Evolutionary conservation across 2,888 invertebrate genomes (phyloP).

Genomic region (Lissonota sp.): DNA sequence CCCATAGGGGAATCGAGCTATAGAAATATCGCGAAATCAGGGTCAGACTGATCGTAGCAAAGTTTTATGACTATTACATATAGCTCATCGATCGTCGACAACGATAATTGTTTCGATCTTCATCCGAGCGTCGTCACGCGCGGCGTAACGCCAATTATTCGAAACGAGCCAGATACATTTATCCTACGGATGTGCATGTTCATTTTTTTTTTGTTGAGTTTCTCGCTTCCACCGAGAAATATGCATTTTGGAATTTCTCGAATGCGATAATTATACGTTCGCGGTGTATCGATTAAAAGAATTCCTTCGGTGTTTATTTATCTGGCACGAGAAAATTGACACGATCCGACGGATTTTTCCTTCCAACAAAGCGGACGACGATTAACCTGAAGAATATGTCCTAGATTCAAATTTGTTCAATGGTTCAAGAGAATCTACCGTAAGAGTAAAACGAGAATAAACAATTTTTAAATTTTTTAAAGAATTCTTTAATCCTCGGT

Average conservation of each 20-base stretch:
- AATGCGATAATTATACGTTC: slow-evolving; percentile 12
- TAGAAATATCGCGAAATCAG: slow-evolving; percentile 59
- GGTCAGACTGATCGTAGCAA: slow-evolving; percentile 50
- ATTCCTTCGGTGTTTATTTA: not conserved
- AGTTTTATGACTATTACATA: slow-evolving; percentile 24
- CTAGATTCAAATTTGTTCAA: too few relatives aligned
- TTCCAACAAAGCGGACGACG: too few relatives aligned
- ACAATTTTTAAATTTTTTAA: too few relatives aligned
- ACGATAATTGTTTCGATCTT: slow-evolving; percentile 57
- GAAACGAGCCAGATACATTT: slow-evolving; percentile 5
- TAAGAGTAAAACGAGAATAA: too few relatives aligned
- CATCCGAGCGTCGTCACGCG: slow-evolving; percentile 50
- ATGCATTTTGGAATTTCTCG: slow-evolving; percentile 1
- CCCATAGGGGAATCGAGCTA: slow-evolving; percentile 24
- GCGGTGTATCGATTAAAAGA: not conserved
- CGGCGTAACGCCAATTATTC: slow-evolving; percentile 39
- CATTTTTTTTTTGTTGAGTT: too few relatives aligned
- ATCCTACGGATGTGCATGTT: not conserved
- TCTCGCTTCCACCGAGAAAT: not conserved
- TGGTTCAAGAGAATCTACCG: too few relatives aligned
- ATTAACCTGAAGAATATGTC: too few relatives aligned
- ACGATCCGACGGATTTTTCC: not conserved
- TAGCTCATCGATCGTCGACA: slow-evolving; percentile 35
- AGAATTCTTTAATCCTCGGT: too few relatives aligned
- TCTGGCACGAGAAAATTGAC: not conserved